Evolutionary conservation across 2,888 invertebrate genomes (phyloP).

Genomic region (Iselma pallidipennis): DNA sequence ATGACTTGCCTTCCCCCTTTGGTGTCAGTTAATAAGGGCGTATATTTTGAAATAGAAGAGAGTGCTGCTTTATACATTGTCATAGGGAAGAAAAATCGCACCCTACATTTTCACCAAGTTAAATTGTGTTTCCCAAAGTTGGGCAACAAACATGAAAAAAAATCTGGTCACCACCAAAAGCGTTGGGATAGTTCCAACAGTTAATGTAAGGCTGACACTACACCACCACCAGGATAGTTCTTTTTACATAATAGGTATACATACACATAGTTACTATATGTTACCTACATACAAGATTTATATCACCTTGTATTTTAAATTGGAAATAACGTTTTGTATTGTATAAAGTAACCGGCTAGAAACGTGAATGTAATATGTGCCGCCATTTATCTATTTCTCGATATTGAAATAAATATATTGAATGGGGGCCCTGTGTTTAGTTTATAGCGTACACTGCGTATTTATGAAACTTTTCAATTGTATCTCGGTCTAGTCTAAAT

Average conservation of each 20-base stretch:
- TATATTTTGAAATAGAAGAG: too few relatives aligned
- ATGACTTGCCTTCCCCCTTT: background rate
- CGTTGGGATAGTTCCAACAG: background rate
- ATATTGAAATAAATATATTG: constrained; percentile 37
- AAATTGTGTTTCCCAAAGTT: background rate
- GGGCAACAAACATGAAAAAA: too few relatives aligned
- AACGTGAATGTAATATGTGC: constrained; percentile 34
- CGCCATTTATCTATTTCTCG: constrained; percentile 36
- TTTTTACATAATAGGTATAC: background rate
- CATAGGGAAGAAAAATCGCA: background rate
- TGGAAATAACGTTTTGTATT: constrained; percentile 41
- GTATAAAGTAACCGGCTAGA: constrained; percentile 33
- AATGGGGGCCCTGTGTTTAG: constrained; percentile 28
- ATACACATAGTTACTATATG: background rate
- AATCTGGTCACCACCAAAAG: background rate
- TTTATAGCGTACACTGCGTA: constrained; percentile 28
- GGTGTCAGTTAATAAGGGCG: background rate
- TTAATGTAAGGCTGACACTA: background rate
- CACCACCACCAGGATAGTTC: background rate
- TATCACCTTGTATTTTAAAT: constrained; percentile 41
- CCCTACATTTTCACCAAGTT: background rate
- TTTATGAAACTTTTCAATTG: constrained; percentile 36
- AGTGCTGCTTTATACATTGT: background rate
- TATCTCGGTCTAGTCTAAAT: constrained; percentile 30
- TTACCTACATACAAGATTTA: constrained; percentile 31